Percentiles rank a stretch among this genome's conserved stretches.
phyloP scores from a whole-genome alignment of 2,888 invertebrate genomes.

The Ormia ochracea region DNA sequence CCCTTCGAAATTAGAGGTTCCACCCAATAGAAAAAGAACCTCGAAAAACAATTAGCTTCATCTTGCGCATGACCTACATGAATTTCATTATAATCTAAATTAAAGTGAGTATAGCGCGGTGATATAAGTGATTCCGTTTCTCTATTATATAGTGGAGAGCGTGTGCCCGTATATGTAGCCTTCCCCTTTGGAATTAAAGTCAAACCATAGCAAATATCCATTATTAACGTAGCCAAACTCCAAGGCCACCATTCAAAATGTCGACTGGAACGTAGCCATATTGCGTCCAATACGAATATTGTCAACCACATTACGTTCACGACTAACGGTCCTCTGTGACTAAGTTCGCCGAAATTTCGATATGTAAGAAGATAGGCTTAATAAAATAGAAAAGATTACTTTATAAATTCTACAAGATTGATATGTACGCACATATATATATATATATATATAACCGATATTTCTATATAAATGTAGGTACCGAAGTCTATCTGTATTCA shows the following conservation, averaged over 20 bases:
- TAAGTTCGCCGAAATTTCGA: constrained; percentile 81
- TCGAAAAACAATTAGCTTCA: constrained; percentile 82
- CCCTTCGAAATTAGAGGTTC: constrained; percentile 90
- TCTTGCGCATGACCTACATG: constrained; percentile 91
- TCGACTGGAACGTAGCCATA: constrained; percentile 83
- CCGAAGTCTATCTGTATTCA: too few species aligned
- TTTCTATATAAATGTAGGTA: too few species aligned
- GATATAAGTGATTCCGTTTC: constrained; percentile 77
- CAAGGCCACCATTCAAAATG: constrained; percentile 79
- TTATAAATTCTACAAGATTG: not conserved
- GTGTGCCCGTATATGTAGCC: constrained; percentile 73
- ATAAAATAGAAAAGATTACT: constrained; percentile 1
- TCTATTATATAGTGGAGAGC: constrained; percentile 40
- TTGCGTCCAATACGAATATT: constrained; percentile 81
- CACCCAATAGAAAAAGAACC: constrained; percentile 92
- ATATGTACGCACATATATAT: too few species aligned
- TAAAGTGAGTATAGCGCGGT: constrained; percentile 81
- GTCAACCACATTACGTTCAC: constrained; percentile 84
- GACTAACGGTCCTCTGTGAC: constrained; percentile 85
- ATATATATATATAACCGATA: too few species aligned
- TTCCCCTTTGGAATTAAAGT: constrained; percentile 82
- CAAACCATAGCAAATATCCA: constrained; percentile 83
- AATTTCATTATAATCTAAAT: constrained; percentile 82
- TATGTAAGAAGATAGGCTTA: constrained; percentile 80
- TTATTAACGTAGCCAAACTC: constrained; percentile 80